Conservation (phyloP, 2,113 vertebrate species). For the Equus przewalskii region DNA sequence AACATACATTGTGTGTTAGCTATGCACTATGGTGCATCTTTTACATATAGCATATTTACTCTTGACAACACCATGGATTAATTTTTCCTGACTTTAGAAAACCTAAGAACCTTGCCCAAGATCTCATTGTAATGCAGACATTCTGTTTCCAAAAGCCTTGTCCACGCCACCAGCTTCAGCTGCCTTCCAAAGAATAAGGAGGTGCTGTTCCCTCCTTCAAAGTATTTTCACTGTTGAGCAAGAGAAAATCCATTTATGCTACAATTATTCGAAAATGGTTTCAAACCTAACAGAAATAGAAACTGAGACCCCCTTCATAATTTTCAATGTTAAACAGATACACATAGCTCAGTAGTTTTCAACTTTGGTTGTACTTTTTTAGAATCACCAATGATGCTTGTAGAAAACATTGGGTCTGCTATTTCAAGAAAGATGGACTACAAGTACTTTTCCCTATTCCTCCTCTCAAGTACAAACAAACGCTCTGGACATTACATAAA, state of each 20-base stretch:
- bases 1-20: background rate
- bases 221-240: background rate
- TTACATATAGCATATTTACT: background rate
- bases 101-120: background rate
- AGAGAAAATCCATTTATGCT: background rate
- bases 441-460: background rate
- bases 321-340: background rate
- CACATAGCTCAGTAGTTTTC: background rate
- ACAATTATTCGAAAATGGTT: conserved; percentile 46
- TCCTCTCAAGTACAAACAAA: background rate
- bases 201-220: background rate
- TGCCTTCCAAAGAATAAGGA: background rate
- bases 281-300: background rate
- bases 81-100: conserved; percentile 10
- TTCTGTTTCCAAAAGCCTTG: background rate
- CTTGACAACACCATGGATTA: background rate
- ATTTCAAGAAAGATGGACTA: background rate
- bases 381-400: background rate
- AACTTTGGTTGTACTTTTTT: background rate
- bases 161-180: background rate
- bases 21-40: background rate
- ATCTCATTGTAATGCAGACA: background rate
- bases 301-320: background rate
- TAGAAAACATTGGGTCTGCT: conserved; percentile 2
- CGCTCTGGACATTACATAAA: background rate